Base-by-base conservation (phyloP, 2,888 invertebrate genomes). In the Ochropleura plecta region DNA sequence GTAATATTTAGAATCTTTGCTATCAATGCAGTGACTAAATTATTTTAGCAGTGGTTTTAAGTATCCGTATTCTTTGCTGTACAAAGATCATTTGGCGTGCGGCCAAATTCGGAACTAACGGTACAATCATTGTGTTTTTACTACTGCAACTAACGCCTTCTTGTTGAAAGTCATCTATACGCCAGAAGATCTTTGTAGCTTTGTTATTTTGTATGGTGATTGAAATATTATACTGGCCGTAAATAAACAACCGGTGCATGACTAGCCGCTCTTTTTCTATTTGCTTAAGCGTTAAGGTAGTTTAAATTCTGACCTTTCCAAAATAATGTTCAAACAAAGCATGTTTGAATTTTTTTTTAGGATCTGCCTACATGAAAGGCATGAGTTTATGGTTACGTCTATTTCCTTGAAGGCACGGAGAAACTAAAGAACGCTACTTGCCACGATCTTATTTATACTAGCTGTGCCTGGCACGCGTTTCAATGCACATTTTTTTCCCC, bases 1-100 rank as follows among this genome's bases (percentile, higher is more conserved):
- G 73, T 83, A 65, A 44, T 69, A 20, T 69, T 68, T 72, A 55
- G 20, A 83, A 42, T 71, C n/a, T 40, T 30, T 57, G 8, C 20
- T 66, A 46, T n/a, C 10, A 30, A 30, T 10, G 16, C 5, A 20
- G 12, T 44, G 30, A 30, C 20, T 18, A 44, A 30, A 10, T 30
- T 30, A 44, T 70, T 49, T 70, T 7, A 48, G 40, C 9, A 70
- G 9, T 67, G 40, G n/a, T 66, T 40, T 42, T n/a, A 40, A 70
- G n/a, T 20, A 40, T 42, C 12, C 12, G 6, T 12, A 55, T 6
- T 30, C 30, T 30, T 30, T 10, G 20, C 6, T 20, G n/a, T 42
- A 18, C 18, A 60, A 60, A 40, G 59, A 60, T 60, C 9, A 18
- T 60, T 42, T 60, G 16, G 59, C 59, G 10, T 6, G 59, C 40